Conservation (phyloP, 2,888 invertebrate species). For the Netelia melanura region DNA sequence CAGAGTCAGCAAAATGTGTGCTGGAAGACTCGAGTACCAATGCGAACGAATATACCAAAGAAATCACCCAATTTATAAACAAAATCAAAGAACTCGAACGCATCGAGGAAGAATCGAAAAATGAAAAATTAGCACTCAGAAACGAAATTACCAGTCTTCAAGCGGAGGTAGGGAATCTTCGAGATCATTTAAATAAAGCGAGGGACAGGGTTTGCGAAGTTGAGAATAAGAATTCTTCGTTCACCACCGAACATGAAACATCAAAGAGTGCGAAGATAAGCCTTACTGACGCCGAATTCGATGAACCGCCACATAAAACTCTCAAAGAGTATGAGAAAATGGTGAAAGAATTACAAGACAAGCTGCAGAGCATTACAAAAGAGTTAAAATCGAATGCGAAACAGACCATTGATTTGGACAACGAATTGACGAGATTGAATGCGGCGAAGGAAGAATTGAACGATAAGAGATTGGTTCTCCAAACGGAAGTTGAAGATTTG, state of each 20-base stretch:
- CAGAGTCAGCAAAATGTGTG: background rate
- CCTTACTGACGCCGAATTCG: background rate
- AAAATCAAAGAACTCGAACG: slow-evolving; percentile 19
- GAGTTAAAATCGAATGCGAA: slow-evolving; percentile 75
- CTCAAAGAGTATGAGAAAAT: slow-evolving; percentile 51
- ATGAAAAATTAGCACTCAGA: slow-evolving; percentile 28
- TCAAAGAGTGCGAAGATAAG: background rate
- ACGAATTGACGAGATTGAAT: slow-evolving; percentile 68
- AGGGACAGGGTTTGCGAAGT: slow-evolving; percentile 22
- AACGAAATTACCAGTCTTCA: slow-evolving; percentile 16
- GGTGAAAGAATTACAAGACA: slow-evolving; percentile 37
- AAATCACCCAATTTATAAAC: slow-evolving; percentile 33
- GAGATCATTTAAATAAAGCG: slow-evolving; percentile 13
- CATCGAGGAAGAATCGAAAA: slow-evolving; percentile 28
- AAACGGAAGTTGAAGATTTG: slow-evolving; percentile 73
- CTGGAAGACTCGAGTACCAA: background rate
- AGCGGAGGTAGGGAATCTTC: slow-evolving; percentile 41
- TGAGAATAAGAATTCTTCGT: slow-evolving; percentile 27
- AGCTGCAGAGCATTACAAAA: slow-evolving; percentile 38
- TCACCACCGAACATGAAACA: slow-evolving; percentile 37
- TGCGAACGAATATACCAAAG: slow-evolving; percentile 23
- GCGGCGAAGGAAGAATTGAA: slow-evolving; percentile 68
- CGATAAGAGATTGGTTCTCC: slow-evolving; percentile 71
- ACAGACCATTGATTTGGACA: slow-evolving; percentile 75
- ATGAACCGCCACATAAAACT: slow-evolving; percentile 17